Evolutionary conservation across 2,888 invertebrate species (phyloP), one percentile per base, ranked within the genome.

Genomic region (Eristalis tenax): DNA sequence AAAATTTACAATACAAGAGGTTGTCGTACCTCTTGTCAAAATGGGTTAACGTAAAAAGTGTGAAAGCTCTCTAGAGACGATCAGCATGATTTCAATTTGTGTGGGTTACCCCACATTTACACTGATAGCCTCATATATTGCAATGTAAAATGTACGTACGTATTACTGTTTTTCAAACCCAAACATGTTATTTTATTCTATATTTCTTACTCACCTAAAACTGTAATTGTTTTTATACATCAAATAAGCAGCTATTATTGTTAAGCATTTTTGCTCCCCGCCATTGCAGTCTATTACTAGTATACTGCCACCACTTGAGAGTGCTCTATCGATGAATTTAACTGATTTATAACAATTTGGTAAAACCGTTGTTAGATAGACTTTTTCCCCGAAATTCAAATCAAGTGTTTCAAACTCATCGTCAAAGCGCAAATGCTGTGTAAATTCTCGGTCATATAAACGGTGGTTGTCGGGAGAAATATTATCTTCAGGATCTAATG

Each of bases 331-430:
- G 35, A 91, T 91, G 79, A 91, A 91, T 84, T 90, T 90, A 4
- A 91, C 91, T 63, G 91, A 91, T 50, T 89, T 90, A 74, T 91
- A 91, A 70, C 91, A 91, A 89, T 91, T 91, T 75, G 91, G 91
- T 65, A 91, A 77, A 13, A 91, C 91, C 22, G 90, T 91, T 28
- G 90, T 91, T 61, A 91, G 78, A 87, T 90, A 91, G 23, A 90
- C 89, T 50, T 90, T 90, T 87, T 91, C 91, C 23, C 91, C 91
- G 83, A 91, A 91, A 89, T 91, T 91, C 74, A 91, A 89, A 84
- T 91, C 89, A 18, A 91, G 89, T 18, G 89, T 90, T 73, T 91
- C 88, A 71, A 91, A 90, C 23, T 90, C 89, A 59, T 90, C 88
- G 22, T 88, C 88, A 69, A 90, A 90, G 35, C 73, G 88, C 18